These are phyloP conservation scores for Zelleria hepariella DNA, from an alignment of 2,888 invertebrate genomes.

Conservation along the genomic window DNA sequence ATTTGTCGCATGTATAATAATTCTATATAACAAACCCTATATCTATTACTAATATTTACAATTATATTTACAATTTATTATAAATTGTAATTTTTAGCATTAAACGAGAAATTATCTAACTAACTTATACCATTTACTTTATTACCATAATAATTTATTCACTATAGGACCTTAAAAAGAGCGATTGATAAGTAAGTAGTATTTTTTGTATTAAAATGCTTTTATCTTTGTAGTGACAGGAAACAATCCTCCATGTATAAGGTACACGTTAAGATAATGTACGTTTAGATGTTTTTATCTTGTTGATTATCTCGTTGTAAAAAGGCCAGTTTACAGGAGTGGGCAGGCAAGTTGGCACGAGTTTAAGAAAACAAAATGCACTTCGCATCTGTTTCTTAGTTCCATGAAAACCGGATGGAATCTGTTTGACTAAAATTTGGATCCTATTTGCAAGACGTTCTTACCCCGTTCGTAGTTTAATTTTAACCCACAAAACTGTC, in stretches of 20 bases:
- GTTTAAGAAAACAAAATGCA: not conserved
- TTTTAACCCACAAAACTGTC: too few relatives aligned
- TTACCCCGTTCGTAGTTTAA: too few relatives aligned
- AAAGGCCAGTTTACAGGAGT: not conserved
- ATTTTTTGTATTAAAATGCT: slow-evolving; percentile 16
- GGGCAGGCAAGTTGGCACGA: not conserved
- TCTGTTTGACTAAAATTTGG: too few relatives aligned
- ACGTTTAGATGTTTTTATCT: slow-evolving; percentile 3
- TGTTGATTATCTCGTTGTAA: not conserved
- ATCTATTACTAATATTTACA: slow-evolving; percentile 32
- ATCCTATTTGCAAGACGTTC: too few relatives aligned
- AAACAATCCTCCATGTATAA: slow-evolving; percentile 52
- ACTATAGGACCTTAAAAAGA: not conserved
- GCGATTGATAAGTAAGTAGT: slow-evolving; percentile 45
- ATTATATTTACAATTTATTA: slow-evolving; percentile 33
- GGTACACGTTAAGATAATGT: slow-evolving; percentile 8
- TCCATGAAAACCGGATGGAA: too few relatives aligned
- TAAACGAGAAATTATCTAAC: slow-evolving; percentile 19
- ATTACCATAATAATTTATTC: too few relatives aligned
- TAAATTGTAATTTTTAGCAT: slow-evolving; percentile 60
- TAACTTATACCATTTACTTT: not conserved
- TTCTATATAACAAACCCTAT: slow-evolving; percentile 27
- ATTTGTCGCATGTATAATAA: slow-evolving; percentile 59
- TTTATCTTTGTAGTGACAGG: slow-evolving; percentile 55
- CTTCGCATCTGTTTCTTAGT: too few relatives aligned